These are phyloP conservation scores for Myodes glareolus DNA, from an alignment of 2,113 vertebrate species.

Conservation along the genomic window DNA sequence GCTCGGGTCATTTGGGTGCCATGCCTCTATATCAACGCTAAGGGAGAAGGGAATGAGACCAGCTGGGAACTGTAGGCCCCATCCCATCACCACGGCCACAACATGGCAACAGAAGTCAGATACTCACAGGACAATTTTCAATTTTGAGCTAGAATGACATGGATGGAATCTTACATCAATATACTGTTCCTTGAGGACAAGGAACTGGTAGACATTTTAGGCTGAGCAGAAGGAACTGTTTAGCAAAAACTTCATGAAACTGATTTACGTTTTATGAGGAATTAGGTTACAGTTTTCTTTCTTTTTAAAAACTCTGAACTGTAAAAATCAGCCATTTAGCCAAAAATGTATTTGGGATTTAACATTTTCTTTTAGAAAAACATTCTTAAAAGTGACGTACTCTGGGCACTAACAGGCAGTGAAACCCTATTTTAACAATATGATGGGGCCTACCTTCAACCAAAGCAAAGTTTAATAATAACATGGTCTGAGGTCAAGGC, in stretches of 20 bases:
- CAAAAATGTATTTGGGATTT: conserved; percentile 75
- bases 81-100: background rate
- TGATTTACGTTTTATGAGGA: conserved; percentile 73
- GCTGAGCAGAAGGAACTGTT: conserved; percentile 70
- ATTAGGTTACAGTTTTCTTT: conserved; percentile 54
- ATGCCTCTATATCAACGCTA: background rate
- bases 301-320: conserved; percentile 54
- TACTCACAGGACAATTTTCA: background rate
- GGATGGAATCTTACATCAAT: conserved; percentile 16
- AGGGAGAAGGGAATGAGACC: background rate
- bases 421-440: conserved; percentile 74
- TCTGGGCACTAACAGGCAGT: conserved; percentile 63
- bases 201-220: background rate
- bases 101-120: conserved; percentile 54
- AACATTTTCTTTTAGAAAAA: conserved; percentile 77
- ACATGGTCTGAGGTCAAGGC: conserved; percentile 61
- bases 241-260: conserved; percentile 69
- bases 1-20: background rate
- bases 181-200: conserved; percentile 35
- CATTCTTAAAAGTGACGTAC: conserved; percentile 66
- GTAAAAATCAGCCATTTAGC: conserved; percentile 72
- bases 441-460: conserved; percentile 57
- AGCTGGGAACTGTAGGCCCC: background rate
- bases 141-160: background rate
- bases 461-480: conserved; percentile 68